Percentiles rank a stretch among this genome's conserved stretches.
These are phyloP conservation scores for Ceratotherium simum DNA, from an alignment of 2,113 vertebrate species.

Conservation along the genomic window DNA sequence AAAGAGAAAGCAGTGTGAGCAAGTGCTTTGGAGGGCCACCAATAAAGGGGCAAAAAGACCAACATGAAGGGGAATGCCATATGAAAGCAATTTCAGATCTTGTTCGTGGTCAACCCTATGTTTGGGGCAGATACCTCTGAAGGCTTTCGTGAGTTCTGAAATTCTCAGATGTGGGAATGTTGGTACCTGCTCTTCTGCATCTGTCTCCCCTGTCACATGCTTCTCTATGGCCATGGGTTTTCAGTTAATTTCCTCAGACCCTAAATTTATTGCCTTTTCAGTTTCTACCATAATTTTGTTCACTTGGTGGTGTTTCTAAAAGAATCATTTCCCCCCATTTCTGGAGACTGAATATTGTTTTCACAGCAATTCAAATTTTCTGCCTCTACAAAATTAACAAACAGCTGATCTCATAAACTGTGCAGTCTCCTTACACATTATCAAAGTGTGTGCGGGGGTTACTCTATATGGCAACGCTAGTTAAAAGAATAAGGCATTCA, in stretches of 20 bases:
- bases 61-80: accelerated
- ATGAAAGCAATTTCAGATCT: not conserved
- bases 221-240: not conserved
- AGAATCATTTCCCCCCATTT: not conserved
- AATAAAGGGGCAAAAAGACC: not conserved
- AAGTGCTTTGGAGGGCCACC: no score
- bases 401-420: no score
- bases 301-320: not conserved
- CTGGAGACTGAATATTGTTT: not conserved
- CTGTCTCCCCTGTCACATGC: accelerated
- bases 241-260: not conserved
- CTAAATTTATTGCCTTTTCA: not conserved
- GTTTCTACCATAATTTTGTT: not conserved
- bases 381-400: not conserved
- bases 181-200: accelerated
- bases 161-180: not conserved
- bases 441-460: no score
- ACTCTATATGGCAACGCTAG: accelerated
- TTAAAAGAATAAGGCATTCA: not conserved
- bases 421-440: accelerated
- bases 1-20: accelerated
- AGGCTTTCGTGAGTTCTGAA: not conserved
- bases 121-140: not conserved
- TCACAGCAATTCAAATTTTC: not conserved
- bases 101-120: no score